phyloP scores from a whole-genome alignment of 2,888 invertebrate genomes.

The Drosophila trichaetosa region DNA sequence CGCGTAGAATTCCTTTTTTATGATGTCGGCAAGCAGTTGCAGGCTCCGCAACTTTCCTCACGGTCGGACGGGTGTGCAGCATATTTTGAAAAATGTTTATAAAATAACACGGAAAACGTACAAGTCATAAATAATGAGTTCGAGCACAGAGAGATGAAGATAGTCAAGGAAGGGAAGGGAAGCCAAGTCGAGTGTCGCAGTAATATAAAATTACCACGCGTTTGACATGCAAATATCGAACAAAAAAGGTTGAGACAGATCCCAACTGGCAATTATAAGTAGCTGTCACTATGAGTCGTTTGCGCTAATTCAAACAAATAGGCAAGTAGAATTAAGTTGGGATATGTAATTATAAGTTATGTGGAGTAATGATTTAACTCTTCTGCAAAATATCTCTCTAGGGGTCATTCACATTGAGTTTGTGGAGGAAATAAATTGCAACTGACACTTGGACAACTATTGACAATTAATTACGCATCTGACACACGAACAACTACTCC shows the following conservation, averaged over 20 bases:
- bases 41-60: constrained; percentile 33
- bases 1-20: constrained; percentile 66
- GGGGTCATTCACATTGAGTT: constrained; percentile 44
- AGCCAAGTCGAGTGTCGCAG: constrained; percentile 58
- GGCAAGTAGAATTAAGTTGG: background rate
- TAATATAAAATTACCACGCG: constrained; percentile 72
- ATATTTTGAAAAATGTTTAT: constrained; percentile 80
- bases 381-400: constrained; percentile 9
- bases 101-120: constrained; percentile 77
- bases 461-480: constrained; percentile 73
- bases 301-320: constrained; percentile 21
- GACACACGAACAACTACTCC: constrained; percentile 38
- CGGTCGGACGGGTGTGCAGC: constrained; percentile 46
- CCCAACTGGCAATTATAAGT: constrained; percentile 43
- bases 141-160: constrained; percentile 16
- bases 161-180: background rate
- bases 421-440: constrained; percentile 70
- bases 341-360: background rate
- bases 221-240: constrained; percentile 77
- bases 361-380: background rate
- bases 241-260: constrained; percentile 39
- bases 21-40: constrained; percentile 69
- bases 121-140: constrained; percentile 81
- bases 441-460: constrained; percentile 74
- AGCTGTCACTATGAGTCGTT: constrained; percentile 25